Percentiles rank a stretch among this genome's conserved stretches.
Conservation (phyloP, 2,797 vertebrate genomes). For the Hippopotamyrus pictus region DNA sequence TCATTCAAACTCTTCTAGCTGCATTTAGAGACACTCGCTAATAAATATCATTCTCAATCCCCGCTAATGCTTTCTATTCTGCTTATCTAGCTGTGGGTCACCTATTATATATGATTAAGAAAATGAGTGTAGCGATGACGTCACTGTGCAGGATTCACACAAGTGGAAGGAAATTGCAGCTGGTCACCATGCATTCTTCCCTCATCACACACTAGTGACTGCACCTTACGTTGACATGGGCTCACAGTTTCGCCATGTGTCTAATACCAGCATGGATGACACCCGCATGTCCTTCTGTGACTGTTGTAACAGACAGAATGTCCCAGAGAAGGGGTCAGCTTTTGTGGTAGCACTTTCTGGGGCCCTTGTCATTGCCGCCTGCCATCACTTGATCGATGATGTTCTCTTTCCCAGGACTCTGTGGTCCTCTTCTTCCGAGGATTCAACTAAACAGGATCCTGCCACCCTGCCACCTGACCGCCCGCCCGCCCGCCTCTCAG, state of each 20-base stretch:
- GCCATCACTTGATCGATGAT: conserved; percentile 32
- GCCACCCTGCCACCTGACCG: conserved; percentile 32
- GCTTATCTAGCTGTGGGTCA: not conserved
- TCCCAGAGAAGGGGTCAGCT: not conserved
- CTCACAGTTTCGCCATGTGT: not conserved
- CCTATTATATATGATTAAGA: not conserved
- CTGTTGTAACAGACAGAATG: not conserved
- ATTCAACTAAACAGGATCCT: conserved; percentile 62
- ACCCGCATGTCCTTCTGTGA: not conserved
- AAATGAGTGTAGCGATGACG: not conserved
- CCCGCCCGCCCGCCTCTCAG: not conserved
- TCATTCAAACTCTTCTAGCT: not conserved
- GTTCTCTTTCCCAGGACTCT: conserved; percentile 60
- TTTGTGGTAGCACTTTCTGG: not conserved
- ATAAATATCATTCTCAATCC: not conserved
- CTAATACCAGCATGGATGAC: not conserved
- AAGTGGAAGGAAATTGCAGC: not conserved
- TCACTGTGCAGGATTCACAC: not conserved
- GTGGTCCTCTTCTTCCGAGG: conserved; percentile 69
- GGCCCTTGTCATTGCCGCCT: not conserved
- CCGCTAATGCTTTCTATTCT: not conserved
- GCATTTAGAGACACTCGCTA: not conserved
- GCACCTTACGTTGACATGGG: not conserved
- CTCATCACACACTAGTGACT: not conserved
- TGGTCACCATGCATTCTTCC: not conserved